Conservation (phyloP, 2,888 invertebrate species). For the Dysmachus trigonus region DNA sequence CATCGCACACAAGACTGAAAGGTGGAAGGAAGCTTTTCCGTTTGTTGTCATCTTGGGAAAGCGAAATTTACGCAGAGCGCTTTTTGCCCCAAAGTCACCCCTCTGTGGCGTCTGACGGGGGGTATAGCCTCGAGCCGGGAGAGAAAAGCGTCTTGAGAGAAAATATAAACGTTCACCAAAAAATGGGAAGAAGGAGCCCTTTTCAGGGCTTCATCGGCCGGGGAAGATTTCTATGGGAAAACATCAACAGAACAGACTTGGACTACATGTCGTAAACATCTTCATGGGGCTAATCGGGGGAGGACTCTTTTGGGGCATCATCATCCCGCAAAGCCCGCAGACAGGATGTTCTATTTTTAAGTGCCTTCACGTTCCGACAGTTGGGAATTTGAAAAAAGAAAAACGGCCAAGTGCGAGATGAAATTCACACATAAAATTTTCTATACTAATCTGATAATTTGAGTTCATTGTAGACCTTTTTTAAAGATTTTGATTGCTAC, state of each 20-base stretch:
- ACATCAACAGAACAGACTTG: conserved; percentile 16
- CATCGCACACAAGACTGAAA: conserved; percentile 49
- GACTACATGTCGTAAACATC: not conserved
- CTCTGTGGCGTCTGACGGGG: not conserved
- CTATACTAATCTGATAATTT: too few species aligned
- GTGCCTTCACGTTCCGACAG: too few species aligned
- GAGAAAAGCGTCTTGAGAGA: conserved; percentile 41
- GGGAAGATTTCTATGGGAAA: not conserved
- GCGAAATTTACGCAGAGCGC: conserved; percentile 31
- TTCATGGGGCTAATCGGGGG: not conserved
- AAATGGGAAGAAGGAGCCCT: not conserved
- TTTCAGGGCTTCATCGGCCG: not conserved
- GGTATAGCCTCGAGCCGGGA: not conserved
- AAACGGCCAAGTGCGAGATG: too few species aligned
- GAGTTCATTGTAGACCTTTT: too few species aligned
- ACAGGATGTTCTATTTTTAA: not conserved
- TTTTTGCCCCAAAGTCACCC: conserved; percentile 30
- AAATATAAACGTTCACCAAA: too few species aligned
- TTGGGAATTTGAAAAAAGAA: too few species aligned
- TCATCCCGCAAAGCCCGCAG: not conserved
- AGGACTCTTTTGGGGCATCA: not conserved
- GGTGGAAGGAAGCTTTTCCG: conserved; percentile 14
- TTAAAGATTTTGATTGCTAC: too few species aligned
- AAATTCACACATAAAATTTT: too few species aligned
- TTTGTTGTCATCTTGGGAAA: conserved; percentile 34